Conservation (phyloP, 2,797 vertebrate genomes). For the Tapera naevia region DNA sequence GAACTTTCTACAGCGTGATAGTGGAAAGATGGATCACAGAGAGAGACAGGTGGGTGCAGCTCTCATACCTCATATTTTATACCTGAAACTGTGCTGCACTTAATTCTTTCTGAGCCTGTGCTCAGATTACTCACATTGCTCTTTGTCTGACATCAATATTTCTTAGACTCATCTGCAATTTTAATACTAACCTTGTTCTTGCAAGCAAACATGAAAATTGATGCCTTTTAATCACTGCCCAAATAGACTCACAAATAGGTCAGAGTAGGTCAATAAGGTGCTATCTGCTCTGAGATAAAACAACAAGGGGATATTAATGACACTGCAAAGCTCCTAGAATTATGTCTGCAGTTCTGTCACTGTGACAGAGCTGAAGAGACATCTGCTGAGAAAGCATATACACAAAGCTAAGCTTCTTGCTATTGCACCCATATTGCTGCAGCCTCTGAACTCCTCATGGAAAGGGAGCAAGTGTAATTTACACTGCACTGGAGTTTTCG, state of each 20-base stretch:
- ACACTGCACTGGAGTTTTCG: rapidly evolving
- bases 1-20: background rate
- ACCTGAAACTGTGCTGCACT: background rate
- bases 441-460: background rate
- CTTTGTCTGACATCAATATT: background rate
- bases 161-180: background rate
- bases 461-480: background rate
- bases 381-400: background rate
- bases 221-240: background rate
- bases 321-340: background rate
- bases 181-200: background rate
- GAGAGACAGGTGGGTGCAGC: background rate
- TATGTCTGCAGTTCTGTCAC: rapidly evolving
- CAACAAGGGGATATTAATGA: background rate
- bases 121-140: background rate
- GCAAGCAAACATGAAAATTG: constrained; percentile 1
- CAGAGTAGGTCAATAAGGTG: background rate
- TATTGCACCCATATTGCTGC: background rate
- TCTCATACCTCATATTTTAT: background rate
- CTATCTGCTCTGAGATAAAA: background rate
- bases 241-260: background rate
- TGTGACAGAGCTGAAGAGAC: background rate
- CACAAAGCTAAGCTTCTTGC: background rate
- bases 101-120: background rate
- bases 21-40: background rate